These are phyloP conservation scores for Cyclopterus lumpus DNA, from an alignment of 2,797 vertebrate genomes.

Conservation along the genomic window DNA sequence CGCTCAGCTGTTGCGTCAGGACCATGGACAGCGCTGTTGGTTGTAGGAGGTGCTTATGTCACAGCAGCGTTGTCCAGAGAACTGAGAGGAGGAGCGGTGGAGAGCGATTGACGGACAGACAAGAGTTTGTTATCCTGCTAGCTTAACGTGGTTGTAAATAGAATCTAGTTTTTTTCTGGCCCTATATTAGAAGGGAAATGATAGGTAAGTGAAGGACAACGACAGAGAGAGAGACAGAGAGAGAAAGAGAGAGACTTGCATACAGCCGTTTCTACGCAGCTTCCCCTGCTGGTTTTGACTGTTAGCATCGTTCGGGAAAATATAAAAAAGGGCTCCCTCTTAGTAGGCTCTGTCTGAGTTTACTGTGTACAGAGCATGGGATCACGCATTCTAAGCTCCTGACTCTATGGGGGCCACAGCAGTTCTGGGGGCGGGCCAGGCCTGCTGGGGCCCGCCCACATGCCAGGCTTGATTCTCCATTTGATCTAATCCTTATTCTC, in stretches of 20 bases:
- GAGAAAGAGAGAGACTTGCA: background rate
- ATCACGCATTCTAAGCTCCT: background rate
- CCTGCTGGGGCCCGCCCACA: background rate
- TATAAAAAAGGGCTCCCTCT: background rate
- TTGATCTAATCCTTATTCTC: constrained; percentile 11
- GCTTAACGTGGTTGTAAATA: background rate
- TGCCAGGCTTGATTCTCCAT: constrained; percentile 5
- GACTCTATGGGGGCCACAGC: background rate
- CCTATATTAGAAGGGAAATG: background rate
- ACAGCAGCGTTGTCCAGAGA: background rate
- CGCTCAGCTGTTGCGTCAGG: background rate
- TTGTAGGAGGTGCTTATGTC: background rate
- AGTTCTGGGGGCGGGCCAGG: background rate
- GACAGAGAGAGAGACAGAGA: background rate
- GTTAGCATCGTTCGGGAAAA: background rate
- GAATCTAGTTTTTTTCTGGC: background rate
- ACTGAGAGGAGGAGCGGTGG: background rate
- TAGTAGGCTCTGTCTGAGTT: background rate
- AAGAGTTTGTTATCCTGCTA: background rate
- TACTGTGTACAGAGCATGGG: background rate
- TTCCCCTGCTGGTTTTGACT: background rate
- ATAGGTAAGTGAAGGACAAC: background rate
- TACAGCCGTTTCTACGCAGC: background rate
- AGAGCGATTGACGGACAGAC: background rate
- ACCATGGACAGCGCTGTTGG: background rate